Base-by-base conservation (phyloP, 1,140 invertebrate genomes). In the Saxidomus purpurata region DNA sequence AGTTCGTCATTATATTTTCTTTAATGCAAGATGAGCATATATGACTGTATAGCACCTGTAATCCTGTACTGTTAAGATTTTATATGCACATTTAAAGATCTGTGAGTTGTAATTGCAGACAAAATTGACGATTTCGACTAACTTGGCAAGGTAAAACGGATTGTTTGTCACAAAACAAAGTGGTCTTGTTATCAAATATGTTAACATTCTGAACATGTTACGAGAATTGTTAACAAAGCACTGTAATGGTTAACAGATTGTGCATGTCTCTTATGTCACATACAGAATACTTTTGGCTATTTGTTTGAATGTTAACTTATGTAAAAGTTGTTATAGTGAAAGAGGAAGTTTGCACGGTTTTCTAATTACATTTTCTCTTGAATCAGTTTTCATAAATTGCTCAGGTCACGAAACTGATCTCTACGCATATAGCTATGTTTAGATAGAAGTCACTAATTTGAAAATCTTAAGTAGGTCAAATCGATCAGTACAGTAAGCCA, bases 21-120 rank as follows among this genome's bases (percentile, higher is more conserved):
- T n/a, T n/a, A n/a, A n/a, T n/a, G n/a, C n/a, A n/a, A n/a, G n/a
- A n/a, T n/a, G n/a, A n/a, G n/a, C n/a, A n/a, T n/a, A n/a, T n/a
- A n/a, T n/a, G n/a, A n/a, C n/a, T n/a, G n/a, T n/a, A n/a, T n/a
- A n/a, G n/a, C n/a, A n/a, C n/a, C n/a, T n/a, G n/a, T n/a, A n/a
- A n/a, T 4, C 19, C 22, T 55, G 52, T 4, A 55, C 28, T 63
- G 9, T 63, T 63, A 19, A 28, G 22, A 63, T 63, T 63, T 63
- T 19, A 0, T 9, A 28, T 28, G 59, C 59, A 28, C n/a, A 28
- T 9, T 63, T 25, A 11, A 63, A 28, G 4, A 28, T 0, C 25
- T 28, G 25, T 63, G 25, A 43, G 59, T 63, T 63, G 25, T 63
- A 63, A 63, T 63, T 63, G 25, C 59, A 63, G 59, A 63, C n/a